Percentiles rank a stretch among this genome's conserved stretches.
phyloP scores from a whole-genome alignment of 2,888 invertebrate genomes.

The Pollenia angustigena region DNA sequence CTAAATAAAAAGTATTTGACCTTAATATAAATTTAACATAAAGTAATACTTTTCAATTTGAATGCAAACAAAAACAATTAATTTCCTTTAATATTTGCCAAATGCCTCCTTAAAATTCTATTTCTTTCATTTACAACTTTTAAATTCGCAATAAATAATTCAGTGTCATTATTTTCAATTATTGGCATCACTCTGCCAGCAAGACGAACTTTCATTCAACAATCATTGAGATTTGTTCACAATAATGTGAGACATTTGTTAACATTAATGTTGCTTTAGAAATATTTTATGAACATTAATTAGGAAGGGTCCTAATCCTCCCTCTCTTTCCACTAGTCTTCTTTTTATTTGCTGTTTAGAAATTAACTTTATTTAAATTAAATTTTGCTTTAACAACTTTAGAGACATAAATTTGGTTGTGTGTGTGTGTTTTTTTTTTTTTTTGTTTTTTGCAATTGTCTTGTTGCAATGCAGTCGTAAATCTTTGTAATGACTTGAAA shows the following conservation, averaged over 20 bases:
- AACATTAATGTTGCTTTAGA: neutral
- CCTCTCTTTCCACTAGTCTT: neutral
- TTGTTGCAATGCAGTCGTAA: conserved; percentile 58
- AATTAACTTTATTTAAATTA: conserved; percentile 66
- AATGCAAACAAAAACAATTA: neutral
- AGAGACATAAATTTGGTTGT: conserved; percentile 48
- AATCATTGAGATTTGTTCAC: conserved; percentile 28
- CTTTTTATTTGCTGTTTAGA: conserved; percentile 21
- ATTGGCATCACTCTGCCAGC: neutral
- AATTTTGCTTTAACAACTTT: conserved; percentile 39
- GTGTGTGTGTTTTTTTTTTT: too few relatives aligned
- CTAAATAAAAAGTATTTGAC: too few relatives aligned
- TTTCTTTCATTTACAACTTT: neutral
- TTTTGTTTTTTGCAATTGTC: conserved; percentile 31
- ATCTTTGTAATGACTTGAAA: conserved; percentile 59
- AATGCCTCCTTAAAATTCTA: neutral
- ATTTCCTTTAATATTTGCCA: neutral
- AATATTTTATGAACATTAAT: neutral
- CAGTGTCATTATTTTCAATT: conserved; percentile 1
- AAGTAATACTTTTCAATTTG: too few relatives aligned
- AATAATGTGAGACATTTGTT: conserved; percentile 22
- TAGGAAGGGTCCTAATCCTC: neutral
- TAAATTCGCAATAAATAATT: conserved; percentile 21
- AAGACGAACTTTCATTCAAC: conserved; percentile 20
- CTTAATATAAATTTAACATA: too few relatives aligned